These are phyloP conservation scores for Aphaenogaster ashmeadi DNA, from an alignment of 1,140 invertebrate species.

Conservation along the genomic window DNA sequence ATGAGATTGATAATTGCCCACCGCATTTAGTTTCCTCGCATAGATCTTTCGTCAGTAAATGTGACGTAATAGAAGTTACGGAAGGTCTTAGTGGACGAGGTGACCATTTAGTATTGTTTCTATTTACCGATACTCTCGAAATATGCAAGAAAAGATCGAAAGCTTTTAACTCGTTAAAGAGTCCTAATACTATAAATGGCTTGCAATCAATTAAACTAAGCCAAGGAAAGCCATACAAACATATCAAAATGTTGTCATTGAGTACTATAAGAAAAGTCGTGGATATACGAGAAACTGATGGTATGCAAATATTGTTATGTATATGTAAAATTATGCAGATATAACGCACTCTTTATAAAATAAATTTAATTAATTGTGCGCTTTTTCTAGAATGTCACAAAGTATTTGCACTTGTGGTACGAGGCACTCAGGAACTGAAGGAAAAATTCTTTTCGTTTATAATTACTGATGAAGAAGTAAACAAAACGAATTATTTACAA, in stretches of 20 bases:
- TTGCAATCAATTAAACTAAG: conserved; percentile 88
- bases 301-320: conserved; percentile 82
- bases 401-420: conserved; percentile 95
- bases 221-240: conserved; percentile 95
- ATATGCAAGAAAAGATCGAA: conserved; percentile 96
- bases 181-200: conserved; percentile 90
- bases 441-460: conserved; percentile 96
- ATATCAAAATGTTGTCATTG: conserved; percentile 95
- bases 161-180: conserved; percentile 91
- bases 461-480: conserved; percentile 92
- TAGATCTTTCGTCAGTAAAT: conserved; percentile 94
- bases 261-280: conserved; percentile 96
- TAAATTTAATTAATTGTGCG: not conserved
- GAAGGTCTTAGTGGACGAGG: conserved; percentile 95
- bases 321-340: not conserved
- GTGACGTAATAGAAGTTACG: conserved; percentile 96
- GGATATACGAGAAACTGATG: conserved; percentile 95
- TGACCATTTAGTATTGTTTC: conserved; percentile 95
- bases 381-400: conserved; percentile 92
- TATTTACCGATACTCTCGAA: conserved; percentile 98
- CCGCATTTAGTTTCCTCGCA: conserved; percentile 97
- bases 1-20: conserved; percentile 99
- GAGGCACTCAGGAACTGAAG: conserved; percentile 94
- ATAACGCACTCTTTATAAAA: not conserved
- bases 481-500: conserved; percentile 93